Percentiles rank a stretch among this genome's conserved stretches.
Conservation (phyloP, 1,140 invertebrate genomes). For the Orussus abietinus region DNA sequence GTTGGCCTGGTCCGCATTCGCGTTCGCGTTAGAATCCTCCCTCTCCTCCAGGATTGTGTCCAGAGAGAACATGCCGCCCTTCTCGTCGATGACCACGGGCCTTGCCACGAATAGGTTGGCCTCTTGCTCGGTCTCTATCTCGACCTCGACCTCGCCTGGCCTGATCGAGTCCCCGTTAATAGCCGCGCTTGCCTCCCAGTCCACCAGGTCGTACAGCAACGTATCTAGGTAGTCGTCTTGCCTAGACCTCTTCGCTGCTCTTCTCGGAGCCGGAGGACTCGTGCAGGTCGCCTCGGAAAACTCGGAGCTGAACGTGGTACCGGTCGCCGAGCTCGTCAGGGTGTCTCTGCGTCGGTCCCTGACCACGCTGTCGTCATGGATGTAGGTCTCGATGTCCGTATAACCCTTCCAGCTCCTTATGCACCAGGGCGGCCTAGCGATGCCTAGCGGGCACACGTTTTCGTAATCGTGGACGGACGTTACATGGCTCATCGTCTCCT, state of each 20-base stretch:
- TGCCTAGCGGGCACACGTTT: constrained; percentile 64
- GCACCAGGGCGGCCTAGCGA: constrained; percentile 64
- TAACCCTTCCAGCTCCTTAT: constrained; percentile 65
- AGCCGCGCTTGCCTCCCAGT: constrained; percentile 36
- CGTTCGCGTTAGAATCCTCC: constrained; percentile 50
- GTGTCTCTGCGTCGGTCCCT: constrained; percentile 58
- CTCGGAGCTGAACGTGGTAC: constrained; percentile 40
- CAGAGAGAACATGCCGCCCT: constrained; percentile 54
- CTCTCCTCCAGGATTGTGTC: constrained; percentile 57
- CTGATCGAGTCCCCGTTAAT: constrained; percentile 17
- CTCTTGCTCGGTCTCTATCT: constrained; percentile 34
- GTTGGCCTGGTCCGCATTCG: too few species aligned
- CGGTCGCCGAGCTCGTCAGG: constrained; percentile 50
- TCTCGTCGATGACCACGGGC: constrained; percentile 56
- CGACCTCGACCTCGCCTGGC: constrained; percentile 10
- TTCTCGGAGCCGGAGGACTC: constrained; percentile 46
- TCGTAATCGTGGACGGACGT: constrained; percentile 66
- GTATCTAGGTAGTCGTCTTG: constrained; percentile 59
- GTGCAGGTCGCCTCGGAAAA: constrained; percentile 45
- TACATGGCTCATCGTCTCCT: constrained; percentile 59
- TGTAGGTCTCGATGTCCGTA: constrained; percentile 63
- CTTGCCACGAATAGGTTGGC: constrained; percentile 55
- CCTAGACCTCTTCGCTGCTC: constrained; percentile 39
- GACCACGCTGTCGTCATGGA: constrained; percentile 61
- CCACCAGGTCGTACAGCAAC: constrained; percentile 49